phyloP scores from a whole-genome alignment of 2,888 invertebrate species.

The Xylocampa areola region DNA sequence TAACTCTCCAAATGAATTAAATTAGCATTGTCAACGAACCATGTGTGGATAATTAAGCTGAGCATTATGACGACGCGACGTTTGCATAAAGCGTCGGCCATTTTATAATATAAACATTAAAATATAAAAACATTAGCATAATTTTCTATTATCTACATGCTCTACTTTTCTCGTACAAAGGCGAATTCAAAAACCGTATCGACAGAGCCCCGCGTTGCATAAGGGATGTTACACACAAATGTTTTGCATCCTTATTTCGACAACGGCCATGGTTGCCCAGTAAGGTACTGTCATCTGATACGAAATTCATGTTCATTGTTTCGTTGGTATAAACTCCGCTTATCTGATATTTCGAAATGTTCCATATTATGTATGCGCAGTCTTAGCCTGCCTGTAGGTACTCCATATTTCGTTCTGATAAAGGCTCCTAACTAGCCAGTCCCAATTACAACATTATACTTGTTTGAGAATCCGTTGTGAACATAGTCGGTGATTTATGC shows the following conservation, averaged over 20 bases:
- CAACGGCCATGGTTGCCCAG: slow-evolving; percentile 25
- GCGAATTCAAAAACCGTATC: slow-evolving; percentile 62
- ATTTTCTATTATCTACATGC: slow-evolving; percentile 64
- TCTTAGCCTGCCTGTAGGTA: slow-evolving; percentile 3
- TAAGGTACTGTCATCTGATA: slow-evolving; percentile 58
- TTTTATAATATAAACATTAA: slow-evolving; percentile 38
- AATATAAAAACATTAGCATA: slow-evolving; percentile 54
- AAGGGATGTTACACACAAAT: slow-evolving; percentile 50
- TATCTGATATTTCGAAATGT: slow-evolving; percentile 51
- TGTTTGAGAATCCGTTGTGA: slow-evolving; percentile 20
- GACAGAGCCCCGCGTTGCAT: slow-evolving; percentile 50
- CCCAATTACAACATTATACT: background rate
- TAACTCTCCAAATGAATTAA: slow-evolving; percentile 28
- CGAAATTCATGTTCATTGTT: slow-evolving; percentile 51
- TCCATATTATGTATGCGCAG: slow-evolving; percentile 20
- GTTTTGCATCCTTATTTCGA: slow-evolving; percentile 21
- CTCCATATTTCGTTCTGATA: slow-evolving; percentile 12
- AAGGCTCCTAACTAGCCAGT: slow-evolving; percentile 14
- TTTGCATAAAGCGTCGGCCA: slow-evolving; percentile 39
- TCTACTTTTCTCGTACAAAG: slow-evolving; percentile 72
- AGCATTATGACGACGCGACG: slow-evolving; percentile 24
- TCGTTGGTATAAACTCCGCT: slow-evolving; percentile 15
- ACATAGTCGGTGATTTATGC: slow-evolving; percentile 21
- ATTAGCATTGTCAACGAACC: slow-evolving; percentile 40
- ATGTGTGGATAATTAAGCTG: slow-evolving; percentile 41